A percentile compares a stretch with the other conserved stretches of the same genome.
phyloP scores from a whole-genome alignment of 2,797 vertebrate genomes.

The Coendou prehensilis region DNA sequence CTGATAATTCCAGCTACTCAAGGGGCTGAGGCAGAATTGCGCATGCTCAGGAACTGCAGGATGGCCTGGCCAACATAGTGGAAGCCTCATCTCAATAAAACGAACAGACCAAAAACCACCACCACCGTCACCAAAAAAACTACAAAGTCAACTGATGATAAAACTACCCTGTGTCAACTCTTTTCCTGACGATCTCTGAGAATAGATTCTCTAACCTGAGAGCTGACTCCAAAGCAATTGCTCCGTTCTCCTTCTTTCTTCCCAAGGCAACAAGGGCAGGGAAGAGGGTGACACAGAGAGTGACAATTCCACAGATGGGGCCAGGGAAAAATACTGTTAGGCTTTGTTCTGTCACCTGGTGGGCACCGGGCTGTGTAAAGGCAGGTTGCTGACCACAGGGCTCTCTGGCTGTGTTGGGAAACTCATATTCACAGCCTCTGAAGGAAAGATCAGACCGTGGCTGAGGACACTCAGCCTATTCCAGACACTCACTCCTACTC shows the following conservation, averaged over 20 bases:
- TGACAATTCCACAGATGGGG: not conserved
- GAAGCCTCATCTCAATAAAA: not conserved
- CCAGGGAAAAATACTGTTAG: not conserved
- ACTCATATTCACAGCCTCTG: no score
- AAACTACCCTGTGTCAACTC: not conserved
- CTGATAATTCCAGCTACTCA: not conserved
- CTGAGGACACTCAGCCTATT: no score
- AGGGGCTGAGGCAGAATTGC: not conserved
- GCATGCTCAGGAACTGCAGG: not conserved
- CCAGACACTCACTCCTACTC: no score
- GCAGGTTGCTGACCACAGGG: no score
- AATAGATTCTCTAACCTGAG: not conserved
- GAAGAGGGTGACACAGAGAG: not conserved
- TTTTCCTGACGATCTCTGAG: conserved; percentile 18
- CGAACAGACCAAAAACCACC: not conserved
- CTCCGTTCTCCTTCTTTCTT: not conserved
- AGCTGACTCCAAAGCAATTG: not conserved
- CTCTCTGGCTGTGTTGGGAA: no score
- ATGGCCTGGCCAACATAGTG: not conserved
- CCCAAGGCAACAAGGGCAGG: not conserved
- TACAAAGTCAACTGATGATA: not conserved
- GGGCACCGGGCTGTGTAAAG: no score
- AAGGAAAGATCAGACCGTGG: no score
- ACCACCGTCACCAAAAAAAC: not conserved
- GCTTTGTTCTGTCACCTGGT: not conserved